Evolutionary conservation across 2,113 vertebrate species (phyloP).

Genomic region (Apaloderma vittatum): DNA sequence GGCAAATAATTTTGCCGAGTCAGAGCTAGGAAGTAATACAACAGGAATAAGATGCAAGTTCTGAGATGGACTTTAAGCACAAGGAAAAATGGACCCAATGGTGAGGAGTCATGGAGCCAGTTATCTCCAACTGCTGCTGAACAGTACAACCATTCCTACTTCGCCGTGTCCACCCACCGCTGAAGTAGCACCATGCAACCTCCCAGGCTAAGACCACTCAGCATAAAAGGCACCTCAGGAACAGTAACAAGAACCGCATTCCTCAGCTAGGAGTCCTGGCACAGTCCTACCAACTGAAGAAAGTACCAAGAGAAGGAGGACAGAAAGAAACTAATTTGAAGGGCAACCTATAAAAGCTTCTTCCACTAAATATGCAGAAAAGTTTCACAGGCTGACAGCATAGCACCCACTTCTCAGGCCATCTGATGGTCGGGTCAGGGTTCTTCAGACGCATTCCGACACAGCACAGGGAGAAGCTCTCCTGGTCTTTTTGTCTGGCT

Average conservation of each 20-base stretch:
- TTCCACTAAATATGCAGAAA: not conserved
- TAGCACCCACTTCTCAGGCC: not conserved
- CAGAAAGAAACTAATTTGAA: not conserved
- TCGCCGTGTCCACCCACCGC: not conserved
- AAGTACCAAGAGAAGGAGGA: not conserved
- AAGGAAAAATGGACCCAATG: not conserved
- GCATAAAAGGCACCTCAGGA: not conserved
- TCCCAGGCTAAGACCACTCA: not conserved
- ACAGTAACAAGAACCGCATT: fast-evolving
- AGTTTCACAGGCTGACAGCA: not conserved
- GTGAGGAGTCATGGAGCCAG: not conserved
- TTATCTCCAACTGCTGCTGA: not conserved
- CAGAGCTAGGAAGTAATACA: not conserved
- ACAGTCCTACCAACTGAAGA: too few relatives aligned
- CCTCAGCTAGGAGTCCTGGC: not conserved
- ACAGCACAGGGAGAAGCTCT: not conserved
- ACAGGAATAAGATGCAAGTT: not conserved
- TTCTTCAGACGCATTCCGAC: not conserved
- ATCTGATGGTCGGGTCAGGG: too few relatives aligned
- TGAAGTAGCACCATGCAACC: not conserved
- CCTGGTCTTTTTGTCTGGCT: not conserved
- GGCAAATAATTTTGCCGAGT: conserved; percentile 6
- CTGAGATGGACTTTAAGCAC: not conserved
- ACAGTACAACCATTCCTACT: fast-evolving
- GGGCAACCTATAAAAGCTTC: not conserved